A percentile compares a stretch with the other conserved stretches of the same genome.
These are phyloP conservation scores for Rafetus swinhoei DNA, from an alignment of 2,113 vertebrate genomes.

Conservation along the genomic window DNA sequence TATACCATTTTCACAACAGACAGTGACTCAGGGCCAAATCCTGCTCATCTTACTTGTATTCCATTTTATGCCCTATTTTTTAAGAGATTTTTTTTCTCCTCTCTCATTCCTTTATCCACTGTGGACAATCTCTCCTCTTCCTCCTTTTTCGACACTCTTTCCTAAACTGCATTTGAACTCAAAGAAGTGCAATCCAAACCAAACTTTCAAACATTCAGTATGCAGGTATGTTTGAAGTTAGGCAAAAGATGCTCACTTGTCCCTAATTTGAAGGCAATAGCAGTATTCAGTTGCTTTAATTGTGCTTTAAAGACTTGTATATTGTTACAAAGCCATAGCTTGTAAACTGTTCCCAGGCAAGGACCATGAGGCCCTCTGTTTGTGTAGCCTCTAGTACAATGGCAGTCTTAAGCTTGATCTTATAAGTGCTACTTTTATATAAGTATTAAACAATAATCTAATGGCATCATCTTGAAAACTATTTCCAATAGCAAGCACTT, in stretches of 20 bases:
- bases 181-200: background rate
- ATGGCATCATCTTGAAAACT: background rate
- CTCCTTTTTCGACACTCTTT: background rate
- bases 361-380: background rate
- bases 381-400: rapidly evolving
- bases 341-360: background rate
- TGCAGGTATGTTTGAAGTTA: background rate
- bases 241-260: background rate
- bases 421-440: background rate
- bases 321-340: background rate
- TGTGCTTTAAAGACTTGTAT: background rate
- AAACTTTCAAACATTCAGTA: background rate
- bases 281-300: background rate
- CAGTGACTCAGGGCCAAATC: background rate
- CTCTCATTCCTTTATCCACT: background rate
- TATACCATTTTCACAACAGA: background rate
- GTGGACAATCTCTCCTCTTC: background rate
- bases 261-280: background rate
- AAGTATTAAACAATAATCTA: background rate
- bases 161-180: background rate
- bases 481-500: background rate
- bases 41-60: background rate
- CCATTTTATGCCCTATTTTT: background rate
- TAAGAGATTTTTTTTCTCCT: background rate
- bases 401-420: background rate